Evolutionary conservation across 2,888 invertebrate genomes (phyloP).

Genomic region (Alloscopus bannaensis): DNA sequence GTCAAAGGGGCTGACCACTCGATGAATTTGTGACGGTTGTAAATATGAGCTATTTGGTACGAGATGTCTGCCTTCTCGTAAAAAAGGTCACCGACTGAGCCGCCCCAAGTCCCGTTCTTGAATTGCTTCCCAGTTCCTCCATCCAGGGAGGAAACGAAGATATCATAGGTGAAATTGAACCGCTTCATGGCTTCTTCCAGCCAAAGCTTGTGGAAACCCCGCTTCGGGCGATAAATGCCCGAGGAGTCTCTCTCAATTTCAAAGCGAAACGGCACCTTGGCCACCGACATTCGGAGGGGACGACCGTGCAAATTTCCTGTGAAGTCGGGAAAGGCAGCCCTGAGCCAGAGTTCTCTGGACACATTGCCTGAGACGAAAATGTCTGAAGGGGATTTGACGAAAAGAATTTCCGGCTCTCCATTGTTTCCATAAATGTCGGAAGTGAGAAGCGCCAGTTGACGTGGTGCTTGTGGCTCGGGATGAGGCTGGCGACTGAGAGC

Average conservation of each 20-base stretch:
- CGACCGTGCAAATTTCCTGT: conserved; percentile 43
- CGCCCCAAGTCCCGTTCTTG: conserved; percentile 44
- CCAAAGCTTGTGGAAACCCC: conserved; percentile 50
- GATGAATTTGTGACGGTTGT: conserved; percentile 26
- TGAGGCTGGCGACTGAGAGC: not conserved
- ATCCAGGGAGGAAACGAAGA: conserved; percentile 27
- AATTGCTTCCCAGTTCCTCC: conserved; percentile 42
- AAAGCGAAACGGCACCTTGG: conserved; percentile 42
- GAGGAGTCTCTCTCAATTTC: conserved; percentile 22
- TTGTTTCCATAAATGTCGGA: conserved; percentile 34
- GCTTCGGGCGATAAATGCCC: not conserved
- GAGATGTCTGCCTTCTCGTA: conserved; percentile 32
- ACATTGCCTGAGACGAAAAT: not conserved
- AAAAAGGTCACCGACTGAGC: conserved; percentile 37
- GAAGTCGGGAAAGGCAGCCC: conserved; percentile 47
- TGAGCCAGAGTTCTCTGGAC: not conserved
- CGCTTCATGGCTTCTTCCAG: conserved; percentile 29
- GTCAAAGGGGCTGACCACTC: conserved; percentile 36
- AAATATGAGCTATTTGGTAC: conserved; percentile 35
- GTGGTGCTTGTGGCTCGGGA: not conserved
- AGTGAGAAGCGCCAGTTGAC: conserved; percentile 21
- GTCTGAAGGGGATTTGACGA: conserved; percentile 6
- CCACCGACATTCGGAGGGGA: conserved; percentile 33
- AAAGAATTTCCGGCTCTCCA: conserved; percentile 6
- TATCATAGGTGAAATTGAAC: conserved; percentile 40